These are phyloP conservation scores for Sinodicranocentrus sp. DNA, from an alignment of 2,888 invertebrate genomes.

Conservation along the genomic window DNA sequence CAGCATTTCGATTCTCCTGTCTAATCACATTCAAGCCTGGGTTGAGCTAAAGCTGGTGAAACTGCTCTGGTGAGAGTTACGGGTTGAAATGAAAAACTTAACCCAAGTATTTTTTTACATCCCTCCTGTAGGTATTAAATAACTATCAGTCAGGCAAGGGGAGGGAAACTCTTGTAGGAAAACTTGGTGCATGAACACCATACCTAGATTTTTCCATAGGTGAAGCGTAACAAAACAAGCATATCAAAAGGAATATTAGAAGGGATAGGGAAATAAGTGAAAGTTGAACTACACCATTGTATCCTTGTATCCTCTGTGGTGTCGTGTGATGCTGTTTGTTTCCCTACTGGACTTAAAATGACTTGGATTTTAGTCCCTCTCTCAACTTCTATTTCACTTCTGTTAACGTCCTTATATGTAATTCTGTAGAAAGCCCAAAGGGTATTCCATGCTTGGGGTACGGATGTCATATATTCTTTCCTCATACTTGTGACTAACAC, in stretches of 20 bases:
- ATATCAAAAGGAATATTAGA: neutral
- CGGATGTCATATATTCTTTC: neutral
- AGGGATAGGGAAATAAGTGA: slow-evolving; percentile 14
- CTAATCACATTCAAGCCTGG: no score
- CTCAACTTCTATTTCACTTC: slow-evolving; percentile 8
- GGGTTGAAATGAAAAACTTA: no score
- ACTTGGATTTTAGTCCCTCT: slow-evolving; percentile 1
- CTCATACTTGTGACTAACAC: neutral
- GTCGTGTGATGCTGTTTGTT: slow-evolving; percentile 23
- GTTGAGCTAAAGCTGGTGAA: no score
- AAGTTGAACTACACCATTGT: slow-evolving; percentile 1
- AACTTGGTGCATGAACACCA: neutral
- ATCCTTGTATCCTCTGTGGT: neutral
- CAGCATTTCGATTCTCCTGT: no score
- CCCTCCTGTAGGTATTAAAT: slow-evolving; percentile 16
- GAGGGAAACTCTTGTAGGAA: neutral
- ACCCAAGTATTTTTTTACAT: neutral
- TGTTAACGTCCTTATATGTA: slow-evolving; percentile 5
- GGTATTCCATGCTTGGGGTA: neutral
- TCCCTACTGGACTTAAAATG: slow-evolving; percentile 19
- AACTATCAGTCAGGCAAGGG: slow-evolving; percentile 1
- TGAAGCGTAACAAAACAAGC: neutral
- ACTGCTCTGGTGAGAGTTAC: no score
- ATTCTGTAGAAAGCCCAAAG: slow-evolving; percentile 27
- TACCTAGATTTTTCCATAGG: neutral